Percentiles rank a stretch among this genome's conserved stretches.
Conservation (phyloP, 2,797 vertebrate genomes). For the Xerus rutilus region DNA sequence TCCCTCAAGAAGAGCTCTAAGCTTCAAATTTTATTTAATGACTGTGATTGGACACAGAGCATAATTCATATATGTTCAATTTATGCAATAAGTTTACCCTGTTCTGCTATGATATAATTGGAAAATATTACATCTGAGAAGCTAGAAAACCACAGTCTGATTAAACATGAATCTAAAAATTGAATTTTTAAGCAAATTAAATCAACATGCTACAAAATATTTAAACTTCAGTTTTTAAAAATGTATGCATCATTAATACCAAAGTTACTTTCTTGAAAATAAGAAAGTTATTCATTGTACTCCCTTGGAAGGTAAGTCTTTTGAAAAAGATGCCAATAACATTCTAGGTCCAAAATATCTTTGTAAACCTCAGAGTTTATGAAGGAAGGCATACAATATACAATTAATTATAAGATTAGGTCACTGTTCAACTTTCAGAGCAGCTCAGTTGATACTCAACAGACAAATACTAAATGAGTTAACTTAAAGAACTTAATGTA, state of each 20-base stretch:
- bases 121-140: background rate
- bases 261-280: background rate
- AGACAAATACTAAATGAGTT: background rate
- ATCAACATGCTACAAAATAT: background rate
- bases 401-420: background rate
- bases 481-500: background rate
- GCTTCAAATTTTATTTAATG: conserved; percentile 42
- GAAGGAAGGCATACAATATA: background rate
- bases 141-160: background rate
- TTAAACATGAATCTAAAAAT: conserved; percentile 16
- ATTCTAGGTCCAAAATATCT: background rate
- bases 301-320: background rate
- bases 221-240: background rate
- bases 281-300: conserved; percentile 1
- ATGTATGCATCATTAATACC: background rate
- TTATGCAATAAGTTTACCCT: background rate
- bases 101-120: background rate
- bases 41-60: background rate
- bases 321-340: background rate
- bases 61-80: background rate
- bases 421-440: background rate
- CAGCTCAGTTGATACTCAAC: background rate
- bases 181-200: background rate
- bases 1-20: background rate
- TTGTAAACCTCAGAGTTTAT: background rate